Base-by-base conservation (phyloP, 1,140 invertebrate genomes). In the Ruditapes philippinarum region DNA sequence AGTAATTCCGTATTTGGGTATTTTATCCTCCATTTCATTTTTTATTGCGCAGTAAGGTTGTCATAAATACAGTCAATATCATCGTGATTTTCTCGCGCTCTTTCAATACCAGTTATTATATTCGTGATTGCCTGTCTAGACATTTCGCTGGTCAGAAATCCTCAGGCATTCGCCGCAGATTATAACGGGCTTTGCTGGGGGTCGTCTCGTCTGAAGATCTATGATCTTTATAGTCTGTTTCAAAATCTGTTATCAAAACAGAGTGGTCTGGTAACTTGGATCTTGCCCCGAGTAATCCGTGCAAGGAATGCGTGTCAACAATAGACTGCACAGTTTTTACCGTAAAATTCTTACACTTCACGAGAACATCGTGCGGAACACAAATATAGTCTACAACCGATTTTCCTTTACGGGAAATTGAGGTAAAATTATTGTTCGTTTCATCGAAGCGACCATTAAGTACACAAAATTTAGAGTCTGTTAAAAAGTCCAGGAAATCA, bases 311-410 rank as follows among this genome's bases (percentile, higher is more conserved):
- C 7, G 40, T 38, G 28, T 91, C 86, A n/a, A 90, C 76, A 85
- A 91, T 80, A 3, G 38, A 51, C 33, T 82, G 78, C n/a, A 57
- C 40, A 17, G 42, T 54, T 68, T 87, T 17, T 3, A 91, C 83
- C 36, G 80, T 85, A 36, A 81, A 89, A 36, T 80, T 19, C 68
- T 68, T 68, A 62, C 54, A 84, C 28, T 57, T 57, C 5, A 57
- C 33, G 31, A 81, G 79, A 0, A 74, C 42, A 78, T 88, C 89
- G n/a, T 88, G 65, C 3, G 91, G 86, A 2, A 90, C 91, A 89
- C 83, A 88, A 40, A 91, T 68, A 78, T 89, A 91, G 74, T 91
- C 91, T 5, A 89, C 89, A n/a, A 91, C 91, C 0, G 89, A 65
- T 82, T 79, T 78, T 36, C 83, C 81, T 57, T 84, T 91, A 0